Evolutionary conservation across 1,140 invertebrate species (phyloP).

Genomic region (Habropoda laboriosa): DNA sequence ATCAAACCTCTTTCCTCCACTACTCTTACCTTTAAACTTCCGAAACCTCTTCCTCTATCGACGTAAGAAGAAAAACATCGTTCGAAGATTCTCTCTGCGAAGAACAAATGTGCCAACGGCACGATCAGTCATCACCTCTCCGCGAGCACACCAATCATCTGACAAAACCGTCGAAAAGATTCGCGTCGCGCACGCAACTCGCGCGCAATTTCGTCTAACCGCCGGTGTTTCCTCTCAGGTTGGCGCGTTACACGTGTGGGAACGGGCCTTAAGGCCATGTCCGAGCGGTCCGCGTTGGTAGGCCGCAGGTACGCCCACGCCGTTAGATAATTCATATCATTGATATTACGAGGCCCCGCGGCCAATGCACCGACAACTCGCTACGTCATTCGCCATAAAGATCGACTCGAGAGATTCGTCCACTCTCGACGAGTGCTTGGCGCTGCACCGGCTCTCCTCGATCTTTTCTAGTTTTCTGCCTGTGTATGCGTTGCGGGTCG

Average conservation of each 20-base stretch:
- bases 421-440: background rate
- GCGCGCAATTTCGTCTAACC: background rate
- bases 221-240: no score
- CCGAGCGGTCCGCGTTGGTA: slow-evolving; percentile 16
- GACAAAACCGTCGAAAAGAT: background rate
- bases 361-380: slow-evolving; percentile 54
- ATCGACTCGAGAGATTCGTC: slow-evolving; percentile 49
- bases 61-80: no score
- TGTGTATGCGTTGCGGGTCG: background rate
- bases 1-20: no score
- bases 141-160: background rate
- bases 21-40: no score
- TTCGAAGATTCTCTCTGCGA: no score
- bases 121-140: background rate
- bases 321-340: slow-evolving; percentile 69
- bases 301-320: slow-evolving; percentile 62
- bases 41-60: no score
- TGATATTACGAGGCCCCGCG: slow-evolving; percentile 54
- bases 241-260: slow-evolving; percentile 22
- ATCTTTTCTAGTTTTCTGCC: no score
- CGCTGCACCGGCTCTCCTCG: slow-evolving; percentile 5
- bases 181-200: background rate
- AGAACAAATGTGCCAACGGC: background rate
- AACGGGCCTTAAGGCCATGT: slow-evolving; percentile 1
- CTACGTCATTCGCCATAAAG: slow-evolving; percentile 52